Percentiles rank a stretch among this genome's conserved stretches.
phyloP scores from a whole-genome alignment of 2,888 invertebrate genomes.

The Branchellion lobata region DNA sequence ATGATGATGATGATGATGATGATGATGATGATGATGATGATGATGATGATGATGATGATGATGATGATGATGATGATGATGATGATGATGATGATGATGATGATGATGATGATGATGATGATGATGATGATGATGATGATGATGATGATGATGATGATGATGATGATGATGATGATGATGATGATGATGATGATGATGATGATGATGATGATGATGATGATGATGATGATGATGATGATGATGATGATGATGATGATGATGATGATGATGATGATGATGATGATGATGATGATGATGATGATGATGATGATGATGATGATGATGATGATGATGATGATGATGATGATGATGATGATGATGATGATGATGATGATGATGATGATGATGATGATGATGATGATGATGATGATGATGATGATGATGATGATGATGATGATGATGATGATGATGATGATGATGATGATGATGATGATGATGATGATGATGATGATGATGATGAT shows the following conservation, averaged over 20 bases:
- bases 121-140: constrained; percentile 5
- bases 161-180: constrained; percentile 35
- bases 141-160: constrained; percentile 28
- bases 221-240: constrained; percentile 27
- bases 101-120: constrained; percentile 38
- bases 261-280: constrained; percentile 36
- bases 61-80: constrained; percentile 21
- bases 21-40: constrained; percentile 6
- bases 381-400: constrained; percentile 32
- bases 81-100: constrained; percentile 15
- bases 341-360: background rate
- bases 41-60: constrained; percentile 33
- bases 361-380: constrained; percentile 31
- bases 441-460: constrained; percentile 21
- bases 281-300: constrained; percentile 11
- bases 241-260: constrained; percentile 12
- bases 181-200: background rate
- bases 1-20: constrained; percentile 30
- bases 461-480: constrained; percentile 15
- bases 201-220: constrained; percentile 32
- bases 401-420: constrained; percentile 7
- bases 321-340: constrained; percentile 36
- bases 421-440: constrained; percentile 35
- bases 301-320: constrained; percentile 26
- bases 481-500: constrained; percentile 36